These are phyloP conservation scores for Drosophila percnosoma DNA, from an alignment of 2,888 invertebrate species.

Conservation along the genomic window DNA sequence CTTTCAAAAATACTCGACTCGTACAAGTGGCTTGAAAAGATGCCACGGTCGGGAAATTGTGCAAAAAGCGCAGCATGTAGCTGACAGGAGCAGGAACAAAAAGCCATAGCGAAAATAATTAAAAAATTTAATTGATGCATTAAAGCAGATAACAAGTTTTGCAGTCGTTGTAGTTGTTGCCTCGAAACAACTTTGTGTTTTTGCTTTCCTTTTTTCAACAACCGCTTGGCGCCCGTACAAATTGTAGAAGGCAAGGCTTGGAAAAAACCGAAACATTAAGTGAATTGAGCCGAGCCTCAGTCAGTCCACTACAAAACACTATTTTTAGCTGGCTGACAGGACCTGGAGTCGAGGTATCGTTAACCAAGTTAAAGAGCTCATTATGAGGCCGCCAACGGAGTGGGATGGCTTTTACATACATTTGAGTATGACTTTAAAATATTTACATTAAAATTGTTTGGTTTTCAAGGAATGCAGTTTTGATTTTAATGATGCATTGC, in stretches of 20 bases:
- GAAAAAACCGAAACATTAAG: constrained; percentile 28
- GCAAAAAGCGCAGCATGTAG: constrained; percentile 70
- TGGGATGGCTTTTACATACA: constrained; percentile 19
- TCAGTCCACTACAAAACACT: constrained; percentile 44
- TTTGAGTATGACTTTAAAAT: constrained; percentile 53
- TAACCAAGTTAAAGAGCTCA: constrained; percentile 62
- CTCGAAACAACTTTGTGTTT: constrained; percentile 32
- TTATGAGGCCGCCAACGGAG: constrained; percentile 52
- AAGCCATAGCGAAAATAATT: constrained; percentile 68
- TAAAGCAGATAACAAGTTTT: constrained; percentile 74
- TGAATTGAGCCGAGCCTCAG: constrained; percentile 19
- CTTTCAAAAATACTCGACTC: constrained; percentile 68
- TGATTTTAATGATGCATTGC: constrained; percentile 28
- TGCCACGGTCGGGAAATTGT: constrained; percentile 37
- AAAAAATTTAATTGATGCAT: constrained; percentile 80
- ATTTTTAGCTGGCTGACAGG: constrained; percentile 71
- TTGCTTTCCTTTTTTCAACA: constrained; percentile 32
- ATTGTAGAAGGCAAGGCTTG: constrained; percentile 20
- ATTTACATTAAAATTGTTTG: constrained; percentile 76
- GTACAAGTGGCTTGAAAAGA: constrained; percentile 43
- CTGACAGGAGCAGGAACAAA: constrained; percentile 73
- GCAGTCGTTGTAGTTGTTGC: constrained; percentile 27
- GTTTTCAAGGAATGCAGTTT: constrained; percentile 25
- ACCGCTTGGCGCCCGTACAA: constrained; percentile 45
- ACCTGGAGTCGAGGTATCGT: constrained; percentile 46